Evolutionary conservation across 2,113 vertebrate genomes (phyloP), one percentile per base, ranked within the genome.

Genomic region (Sinocyclocheilus maitianheensis): DNA sequence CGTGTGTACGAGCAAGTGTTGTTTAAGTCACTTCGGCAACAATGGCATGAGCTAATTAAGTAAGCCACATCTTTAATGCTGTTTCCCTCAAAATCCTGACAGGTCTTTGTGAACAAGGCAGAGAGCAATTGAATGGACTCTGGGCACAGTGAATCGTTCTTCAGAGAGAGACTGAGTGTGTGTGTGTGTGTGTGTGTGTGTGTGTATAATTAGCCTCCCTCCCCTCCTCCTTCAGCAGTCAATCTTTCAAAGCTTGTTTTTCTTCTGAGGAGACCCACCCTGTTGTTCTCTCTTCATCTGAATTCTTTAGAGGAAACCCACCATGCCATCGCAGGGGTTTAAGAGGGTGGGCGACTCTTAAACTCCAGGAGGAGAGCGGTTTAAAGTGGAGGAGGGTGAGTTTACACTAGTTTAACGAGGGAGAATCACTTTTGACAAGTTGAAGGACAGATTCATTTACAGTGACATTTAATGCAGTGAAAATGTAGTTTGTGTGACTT

Each of bases 91-190:
- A 92, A 94, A 92, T 90, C 92, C 87, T 91, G 91, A 93, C 91
- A 88, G 88, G 93, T 92, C 94, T 94, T 93, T 93, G 91, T 46
- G 88, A 92, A 94, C 92, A 92, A 94, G 93, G 89, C 91, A 91
- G 93, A 93, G 88, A 94, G 93, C 87, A 91, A 92, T 91, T 95
- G 93, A 95, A 94, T 93, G 93, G 91, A 86, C 89, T 90, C 91
- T 83, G 86, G 81, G 91, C 85, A 51, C 85, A 90, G 90, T 79
- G 89, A 89, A 93, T 90, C 87, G 83, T 91, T 91, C 86, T 84
- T 89, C 90, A 77, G 90, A 92, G 89, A 74, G 69, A 72, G 34
- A 74, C 55, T 30, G 76, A 51, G 67, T 74, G 71, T 81, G 79
- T 82, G 77, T 81, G 53, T 81, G 77, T 86, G 76, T 30, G 30